Conservation (phyloP, 2,888 invertebrate genomes). For the Cancer borealis region DNA sequence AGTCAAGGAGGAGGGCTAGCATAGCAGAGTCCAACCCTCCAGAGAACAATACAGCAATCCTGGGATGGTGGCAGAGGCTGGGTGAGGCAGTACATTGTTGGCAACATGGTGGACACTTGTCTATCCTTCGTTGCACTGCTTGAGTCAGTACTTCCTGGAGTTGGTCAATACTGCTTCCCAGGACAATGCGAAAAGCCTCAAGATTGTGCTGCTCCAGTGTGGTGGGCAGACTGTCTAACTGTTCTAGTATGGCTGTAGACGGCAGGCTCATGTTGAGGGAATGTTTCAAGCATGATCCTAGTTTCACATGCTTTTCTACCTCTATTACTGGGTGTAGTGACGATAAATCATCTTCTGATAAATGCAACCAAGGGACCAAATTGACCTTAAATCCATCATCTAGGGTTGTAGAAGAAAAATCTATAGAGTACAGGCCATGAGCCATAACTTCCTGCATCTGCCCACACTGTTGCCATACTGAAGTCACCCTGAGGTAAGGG, state of each 20-base stretch:
- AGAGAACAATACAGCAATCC: conserved; percentile 93
- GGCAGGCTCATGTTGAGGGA: conserved; percentile 66
- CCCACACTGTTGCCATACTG: conserved; percentile 78
- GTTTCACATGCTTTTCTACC: not conserved
- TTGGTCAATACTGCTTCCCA: conserved; percentile 66
- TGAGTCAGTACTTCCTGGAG: conserved; percentile 79
- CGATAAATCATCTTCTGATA: conserved; percentile 49
- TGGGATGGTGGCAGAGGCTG: conserved; percentile 83
- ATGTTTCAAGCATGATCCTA: conserved; percentile 54
- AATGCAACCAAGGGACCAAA: conserved; percentile 79
- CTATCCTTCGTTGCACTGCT: conserved; percentile 78
- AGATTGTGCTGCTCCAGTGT: conserved; percentile 25
- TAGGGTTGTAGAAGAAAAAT: conserved; percentile 76
- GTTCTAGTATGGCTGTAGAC: not conserved
- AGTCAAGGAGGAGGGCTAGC: conserved; percentile 89
- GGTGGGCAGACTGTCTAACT: conserved; percentile 48
- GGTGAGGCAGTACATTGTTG: conserved; percentile 59
- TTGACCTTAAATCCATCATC: conserved; percentile 72
- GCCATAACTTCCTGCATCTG: conserved; percentile 80
- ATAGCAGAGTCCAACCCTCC: conserved; percentile 98
- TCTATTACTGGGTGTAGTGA: conserved; percentile 28
- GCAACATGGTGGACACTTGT: conserved; percentile 73
- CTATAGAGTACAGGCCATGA: conserved; percentile 80
- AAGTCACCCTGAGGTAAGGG: conserved; percentile 78
- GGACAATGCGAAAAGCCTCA: not conserved